A percentile compares a stretch with the other conserved stretches of the same genome.
Evolutionary conservation across 2,113 vertebrate species (phyloP).

Genomic region (Felis catus): DNA sequence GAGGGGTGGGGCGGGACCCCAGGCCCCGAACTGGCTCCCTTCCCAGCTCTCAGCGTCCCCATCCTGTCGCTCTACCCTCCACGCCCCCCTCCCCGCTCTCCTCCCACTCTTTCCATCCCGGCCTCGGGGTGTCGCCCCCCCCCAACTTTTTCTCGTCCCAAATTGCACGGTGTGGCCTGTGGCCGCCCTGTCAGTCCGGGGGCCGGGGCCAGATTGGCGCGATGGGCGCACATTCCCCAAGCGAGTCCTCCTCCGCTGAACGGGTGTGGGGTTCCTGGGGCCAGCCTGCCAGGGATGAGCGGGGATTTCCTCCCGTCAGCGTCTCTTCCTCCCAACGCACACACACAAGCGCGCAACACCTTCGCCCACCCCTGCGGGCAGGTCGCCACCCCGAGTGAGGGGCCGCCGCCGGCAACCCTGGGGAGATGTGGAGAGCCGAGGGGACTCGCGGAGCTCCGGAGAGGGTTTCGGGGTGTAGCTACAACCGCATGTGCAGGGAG

Average conservation of each 20-base stretch:
- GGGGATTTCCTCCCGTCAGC: neutral
- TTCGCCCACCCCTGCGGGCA: neutral
- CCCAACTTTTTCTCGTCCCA: constrained; percentile 64
- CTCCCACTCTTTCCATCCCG: neutral
- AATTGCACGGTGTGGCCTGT: neutral
- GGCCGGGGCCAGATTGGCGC: neutral
- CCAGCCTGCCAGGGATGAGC: neutral
- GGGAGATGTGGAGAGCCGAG: neutral
- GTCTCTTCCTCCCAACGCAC: neutral
- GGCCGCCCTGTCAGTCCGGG: neutral
- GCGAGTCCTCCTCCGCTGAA: neutral
- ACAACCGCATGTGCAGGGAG: neutral
- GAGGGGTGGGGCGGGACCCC: neutral
- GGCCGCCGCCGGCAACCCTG: neutral
- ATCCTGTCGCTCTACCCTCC: neutral
- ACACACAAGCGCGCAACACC: neutral
- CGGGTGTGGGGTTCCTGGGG: neutral
- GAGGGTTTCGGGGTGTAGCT: neutral
- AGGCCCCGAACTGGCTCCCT: neutral
- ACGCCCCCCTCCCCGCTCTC: neutral
- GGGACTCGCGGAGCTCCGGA: neutral
- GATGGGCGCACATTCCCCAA: neutral
- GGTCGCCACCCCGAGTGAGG: neutral
- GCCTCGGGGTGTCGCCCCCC: neutral
- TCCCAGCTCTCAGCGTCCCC: neutral